phyloP scores from a whole-genome alignment of 2,113 vertebrate genomes.

The Haemorhous mexicanus region DNA sequence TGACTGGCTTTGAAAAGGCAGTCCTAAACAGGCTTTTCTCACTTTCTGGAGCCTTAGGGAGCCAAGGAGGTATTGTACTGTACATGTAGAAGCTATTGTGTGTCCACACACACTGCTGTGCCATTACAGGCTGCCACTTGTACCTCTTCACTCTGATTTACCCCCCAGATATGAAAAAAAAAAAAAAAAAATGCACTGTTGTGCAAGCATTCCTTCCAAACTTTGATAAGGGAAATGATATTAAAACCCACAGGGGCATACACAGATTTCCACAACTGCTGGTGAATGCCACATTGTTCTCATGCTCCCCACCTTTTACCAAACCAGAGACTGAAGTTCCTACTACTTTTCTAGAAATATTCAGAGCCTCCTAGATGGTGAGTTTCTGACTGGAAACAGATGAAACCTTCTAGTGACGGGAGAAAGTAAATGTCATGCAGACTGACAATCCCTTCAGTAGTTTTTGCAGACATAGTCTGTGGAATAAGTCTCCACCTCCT shows the following conservation, averaged over 20 bases:
- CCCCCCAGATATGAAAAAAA: not conserved
- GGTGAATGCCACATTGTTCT: not conserved
- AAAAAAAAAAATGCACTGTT: not conserved
- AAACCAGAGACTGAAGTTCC: not conserved
- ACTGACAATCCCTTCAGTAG: not conserved
- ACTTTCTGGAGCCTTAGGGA: not conserved
- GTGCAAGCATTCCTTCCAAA: not conserved
- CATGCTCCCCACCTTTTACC: not conserved
- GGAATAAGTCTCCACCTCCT: not conserved
- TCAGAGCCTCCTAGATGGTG: not conserved
- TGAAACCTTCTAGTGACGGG: not conserved
- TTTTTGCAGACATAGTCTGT: not conserved
- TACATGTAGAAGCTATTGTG: not conserved
- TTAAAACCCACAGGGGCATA: not conserved
- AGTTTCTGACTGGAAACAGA: not conserved
- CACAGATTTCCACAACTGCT: not conserved
- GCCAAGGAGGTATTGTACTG: not conserved
- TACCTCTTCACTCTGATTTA: not conserved
- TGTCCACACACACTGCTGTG: not conserved
- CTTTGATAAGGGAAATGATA: not conserved
- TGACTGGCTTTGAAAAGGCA: conserved; percentile 45
- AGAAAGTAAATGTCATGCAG: not conserved
- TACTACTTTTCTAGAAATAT: not conserved
- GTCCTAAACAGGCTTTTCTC: conserved; percentile 17
- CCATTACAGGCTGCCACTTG: not conserved